Evolutionary conservation across 2,888 invertebrate species (phyloP).

Genomic region (Hanleya hanleyi): DNA sequence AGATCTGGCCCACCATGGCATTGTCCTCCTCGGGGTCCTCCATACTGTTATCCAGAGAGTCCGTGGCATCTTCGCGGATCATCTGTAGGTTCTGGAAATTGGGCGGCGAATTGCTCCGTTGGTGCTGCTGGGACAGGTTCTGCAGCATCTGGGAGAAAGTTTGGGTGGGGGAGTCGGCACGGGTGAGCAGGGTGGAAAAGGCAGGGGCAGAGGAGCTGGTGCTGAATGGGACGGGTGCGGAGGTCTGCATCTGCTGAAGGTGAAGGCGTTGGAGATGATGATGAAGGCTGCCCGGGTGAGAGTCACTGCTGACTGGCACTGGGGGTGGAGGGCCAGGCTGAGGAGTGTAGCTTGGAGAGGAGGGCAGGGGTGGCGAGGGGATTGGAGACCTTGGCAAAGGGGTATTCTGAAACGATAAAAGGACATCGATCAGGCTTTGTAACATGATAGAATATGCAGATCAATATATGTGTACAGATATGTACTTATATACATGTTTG

Average conservation of each 20-base stretch:
- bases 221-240: not conserved
- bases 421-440: too few species aligned
- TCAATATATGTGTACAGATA: too few species aligned
- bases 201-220: constrained; percentile 28
- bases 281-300: constrained; percentile 69
- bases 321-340: constrained; percentile 56
- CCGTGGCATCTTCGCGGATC: constrained; percentile 71
- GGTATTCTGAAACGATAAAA: too few species aligned
- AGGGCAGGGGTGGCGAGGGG: constrained; percentile 59
- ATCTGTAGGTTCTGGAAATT: constrained; percentile 71
- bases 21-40: constrained; percentile 31
- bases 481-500: too few species aligned
- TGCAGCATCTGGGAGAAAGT: constrained; percentile 42
- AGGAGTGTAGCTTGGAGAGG: constrained; percentile 15
- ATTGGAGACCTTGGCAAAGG: constrained; percentile 48
- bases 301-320: constrained; percentile 59
- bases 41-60: constrained; percentile 25
- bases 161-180: constrained; percentile 55
- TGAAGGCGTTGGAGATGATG: constrained; percentile 75
- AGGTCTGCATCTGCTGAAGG: constrained; percentile 56
- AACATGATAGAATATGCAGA: too few species aligned
- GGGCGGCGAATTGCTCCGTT: constrained; percentile 66
- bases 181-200: constrained; percentile 21
- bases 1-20: constrained; percentile 21
- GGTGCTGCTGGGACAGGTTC: constrained; percentile 50